Percentiles rank a stretch among this genome's conserved stretches.
Evolutionary conservation across 2,888 invertebrate species (phyloP).

Genomic region (Ennomos erosarius): DNA sequence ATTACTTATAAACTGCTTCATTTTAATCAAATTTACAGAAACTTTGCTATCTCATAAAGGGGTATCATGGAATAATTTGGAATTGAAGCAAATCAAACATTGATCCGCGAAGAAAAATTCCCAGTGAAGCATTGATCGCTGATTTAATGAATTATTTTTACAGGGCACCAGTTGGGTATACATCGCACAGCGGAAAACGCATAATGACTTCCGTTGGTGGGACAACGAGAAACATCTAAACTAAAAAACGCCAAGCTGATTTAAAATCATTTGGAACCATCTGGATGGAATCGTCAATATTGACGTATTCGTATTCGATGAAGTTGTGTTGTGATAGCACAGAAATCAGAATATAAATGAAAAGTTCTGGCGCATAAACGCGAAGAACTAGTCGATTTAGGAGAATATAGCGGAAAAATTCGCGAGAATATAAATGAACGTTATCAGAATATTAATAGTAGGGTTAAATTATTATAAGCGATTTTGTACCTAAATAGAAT

Average conservation of each 20-base stretch:
- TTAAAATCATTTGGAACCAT: constrained; percentile 36
- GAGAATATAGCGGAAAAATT: too few species aligned
- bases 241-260: constrained; percentile 65
- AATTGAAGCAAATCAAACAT: constrained; percentile 45
- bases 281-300: constrained; percentile 38
- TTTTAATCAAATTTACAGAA: constrained; percentile 31
- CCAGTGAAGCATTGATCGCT: constrained; percentile 62
- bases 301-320: constrained; percentile 43
- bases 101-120: constrained; percentile 54
- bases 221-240: constrained; percentile 74
- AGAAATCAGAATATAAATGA: constrained; percentile 14
- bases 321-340: constrained; percentile 10
- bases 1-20: constrained; percentile 37
- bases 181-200: constrained; percentile 76
- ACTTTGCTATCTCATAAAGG: constrained; percentile 1
- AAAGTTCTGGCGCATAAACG: constrained; percentile 26
- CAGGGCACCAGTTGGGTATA: constrained; percentile 61
- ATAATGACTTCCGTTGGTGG: constrained; percentile 80
- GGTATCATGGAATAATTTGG: constrained; percentile 34
- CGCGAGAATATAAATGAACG: too few species aligned
- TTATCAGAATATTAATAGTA: too few species aligned
- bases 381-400: constrained; percentile 4
- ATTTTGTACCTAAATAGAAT: too few species aligned
- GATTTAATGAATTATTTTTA: constrained; percentile 81
- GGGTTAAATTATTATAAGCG: too few species aligned